These are phyloP conservation scores for Mormyrops attenuatus DNA, from an alignment of 2,797 vertebrate genomes.

Conservation along the genomic window DNA sequence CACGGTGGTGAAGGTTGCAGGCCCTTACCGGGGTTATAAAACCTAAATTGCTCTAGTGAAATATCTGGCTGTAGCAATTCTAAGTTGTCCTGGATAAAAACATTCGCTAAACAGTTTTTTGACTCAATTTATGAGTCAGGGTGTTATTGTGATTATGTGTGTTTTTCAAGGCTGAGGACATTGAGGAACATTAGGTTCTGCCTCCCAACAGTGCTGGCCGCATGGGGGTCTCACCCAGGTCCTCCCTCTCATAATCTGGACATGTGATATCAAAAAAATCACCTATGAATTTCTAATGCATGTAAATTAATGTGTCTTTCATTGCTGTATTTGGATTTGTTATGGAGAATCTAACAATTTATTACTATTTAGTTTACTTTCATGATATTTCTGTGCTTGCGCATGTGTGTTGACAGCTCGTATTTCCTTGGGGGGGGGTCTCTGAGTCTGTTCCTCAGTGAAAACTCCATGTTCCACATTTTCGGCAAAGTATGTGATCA, in stretches of 20 bases:
- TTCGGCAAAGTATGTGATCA: neutral
- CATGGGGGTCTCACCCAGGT: neutral
- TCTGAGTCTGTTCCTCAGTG: neutral
- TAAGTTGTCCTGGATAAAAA: neutral
- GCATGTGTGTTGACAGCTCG: neutral
- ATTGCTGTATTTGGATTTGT: neutral
- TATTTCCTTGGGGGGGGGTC: neutral
- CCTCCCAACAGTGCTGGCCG: neutral
- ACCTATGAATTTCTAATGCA: neutral
- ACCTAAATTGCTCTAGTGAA: neutral
- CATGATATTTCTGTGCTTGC: neutral
- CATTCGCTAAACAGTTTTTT: neutral
- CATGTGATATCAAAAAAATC: neutral
- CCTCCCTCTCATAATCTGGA: neutral
- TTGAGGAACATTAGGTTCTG: neutral
- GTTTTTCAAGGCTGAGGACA: neutral
- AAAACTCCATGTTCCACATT: neutral
- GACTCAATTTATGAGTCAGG: neutral
- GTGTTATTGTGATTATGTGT: neutral
- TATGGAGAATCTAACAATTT: neutral
- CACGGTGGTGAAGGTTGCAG: neutral
- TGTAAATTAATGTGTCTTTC: neutral
- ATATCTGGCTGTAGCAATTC: neutral
- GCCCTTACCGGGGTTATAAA: neutral
- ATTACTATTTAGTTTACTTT: neutral